A percentile compares a stretch with the other conserved stretches of the same genome.
Conservation (phyloP, 1,140 invertebrate genomes). For the Drosophila orena region DNA sequence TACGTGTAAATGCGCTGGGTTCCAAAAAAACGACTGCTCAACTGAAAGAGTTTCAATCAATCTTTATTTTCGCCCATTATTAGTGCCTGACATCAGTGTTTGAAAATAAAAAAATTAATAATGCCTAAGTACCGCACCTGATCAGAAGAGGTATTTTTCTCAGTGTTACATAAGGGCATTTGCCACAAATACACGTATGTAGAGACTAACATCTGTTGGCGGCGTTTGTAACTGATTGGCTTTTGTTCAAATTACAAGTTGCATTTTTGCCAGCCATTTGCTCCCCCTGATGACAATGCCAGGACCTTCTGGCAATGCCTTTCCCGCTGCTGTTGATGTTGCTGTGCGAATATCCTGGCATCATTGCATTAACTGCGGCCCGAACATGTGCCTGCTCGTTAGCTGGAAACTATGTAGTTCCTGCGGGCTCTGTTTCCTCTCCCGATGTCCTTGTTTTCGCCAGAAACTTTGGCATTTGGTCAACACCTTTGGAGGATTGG, state of each 20-base stretch:
- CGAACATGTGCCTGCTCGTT: constrained; percentile 54
- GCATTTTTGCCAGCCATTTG: constrained; percentile 52
- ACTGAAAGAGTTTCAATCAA: no score
- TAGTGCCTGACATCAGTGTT: no score
- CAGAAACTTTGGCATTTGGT: constrained; percentile 51
- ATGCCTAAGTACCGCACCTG: no score
- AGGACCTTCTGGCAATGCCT: constrained; percentile 30
- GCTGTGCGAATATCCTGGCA: constrained; percentile 55
- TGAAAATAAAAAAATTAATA: no score
- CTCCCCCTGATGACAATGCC: constrained; percentile 32
- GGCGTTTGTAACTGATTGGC: constrained; percentile 54
- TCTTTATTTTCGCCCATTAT: no score
- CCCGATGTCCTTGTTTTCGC: constrained; percentile 15
- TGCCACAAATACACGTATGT: not conserved
- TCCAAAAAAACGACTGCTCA: no score
- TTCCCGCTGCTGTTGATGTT: not conserved
- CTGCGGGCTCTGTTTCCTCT: constrained; percentile 10
- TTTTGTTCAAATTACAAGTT: constrained; percentile 67
- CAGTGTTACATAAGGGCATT: constrained; percentile 1
- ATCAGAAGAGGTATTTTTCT: not conserved
- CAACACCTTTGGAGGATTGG: constrained; percentile 19
- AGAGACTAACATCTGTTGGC: constrained; percentile 10
- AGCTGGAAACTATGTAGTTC: constrained; percentile 38
- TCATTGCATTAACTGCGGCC: constrained; percentile 50
- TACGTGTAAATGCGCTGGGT: no score